phyloP scores from a whole-genome alignment of 2,113 vertebrate species.

The Campylomormyrus numenius region DNA sequence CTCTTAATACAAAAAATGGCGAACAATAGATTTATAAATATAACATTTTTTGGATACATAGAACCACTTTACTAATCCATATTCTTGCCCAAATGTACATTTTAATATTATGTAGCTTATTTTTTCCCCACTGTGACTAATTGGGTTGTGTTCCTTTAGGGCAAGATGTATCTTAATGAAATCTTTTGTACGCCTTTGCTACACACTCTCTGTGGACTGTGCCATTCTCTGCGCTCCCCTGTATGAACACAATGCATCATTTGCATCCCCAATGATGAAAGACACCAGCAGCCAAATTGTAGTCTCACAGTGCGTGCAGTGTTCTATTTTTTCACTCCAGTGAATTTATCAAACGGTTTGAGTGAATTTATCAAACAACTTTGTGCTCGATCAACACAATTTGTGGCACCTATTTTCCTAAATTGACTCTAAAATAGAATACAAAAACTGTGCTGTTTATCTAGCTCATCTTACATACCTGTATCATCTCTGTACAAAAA shows the following conservation, averaged over 20 bases:
- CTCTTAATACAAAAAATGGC: slow-evolving; percentile 3
- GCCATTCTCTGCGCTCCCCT: background rate
- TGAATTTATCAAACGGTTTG: background rate
- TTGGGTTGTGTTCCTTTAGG: slow-evolving; percentile 11
- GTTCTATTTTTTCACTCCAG: background rate
- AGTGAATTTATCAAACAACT: background rate
- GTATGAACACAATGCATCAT: background rate
- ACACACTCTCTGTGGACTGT: slow-evolving; percentile 7
- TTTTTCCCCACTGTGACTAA: slow-evolving; percentile 7
- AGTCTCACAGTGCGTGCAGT: background rate
- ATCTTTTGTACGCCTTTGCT: slow-evolving; percentile 8
- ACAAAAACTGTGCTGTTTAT: background rate
- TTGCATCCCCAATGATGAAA: background rate
- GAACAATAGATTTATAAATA: background rate
- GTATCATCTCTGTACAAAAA: background rate
- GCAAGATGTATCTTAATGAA: slow-evolving; percentile 19
- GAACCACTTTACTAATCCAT: background rate
- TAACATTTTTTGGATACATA: background rate
- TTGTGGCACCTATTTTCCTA: background rate
- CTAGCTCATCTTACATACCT: background rate
- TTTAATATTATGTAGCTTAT: slow-evolving; percentile 4
- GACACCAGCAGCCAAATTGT: background rate
- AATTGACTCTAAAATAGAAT: background rate
- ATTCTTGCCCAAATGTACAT: slow-evolving; percentile 6
- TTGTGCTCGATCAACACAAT: background rate